Base-by-base conservation (phyloP, 30 jellyfish, hydroid and myxozoan genomes). In the Sanderia malayensis region DNA sequence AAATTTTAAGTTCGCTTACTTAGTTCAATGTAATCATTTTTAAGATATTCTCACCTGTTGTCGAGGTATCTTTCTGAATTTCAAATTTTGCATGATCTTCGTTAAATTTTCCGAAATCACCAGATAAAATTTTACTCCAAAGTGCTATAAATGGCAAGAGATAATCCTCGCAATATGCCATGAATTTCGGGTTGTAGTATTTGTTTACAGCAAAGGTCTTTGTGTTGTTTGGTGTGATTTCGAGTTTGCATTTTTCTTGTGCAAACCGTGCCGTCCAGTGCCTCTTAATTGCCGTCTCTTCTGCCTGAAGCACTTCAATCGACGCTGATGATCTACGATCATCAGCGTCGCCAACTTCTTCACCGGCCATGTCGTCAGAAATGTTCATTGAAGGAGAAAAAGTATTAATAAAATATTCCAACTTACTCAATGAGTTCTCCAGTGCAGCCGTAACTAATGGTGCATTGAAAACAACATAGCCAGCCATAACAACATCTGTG, bases 401-500 rank as follows among this genome's bases (percentile, higher is more conserved):
- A 20, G 46, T 28, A 37, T 61, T 61, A 9, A 61, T 61, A 20
- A 47, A 17, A 2, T 61, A 46, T 30, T 61, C 73, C 10, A 61
- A n/a, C 11, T 28, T 21, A 21, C 27, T 22, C 41, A 61, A n/a
- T 4, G 46, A 22, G 7, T n/a, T 6, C 10, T 23, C n/a, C 20
- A 61, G 47, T n/a, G 17, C 45, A 23, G 10, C 49, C 27, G 73
- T 61, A 17, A 61, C 73, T 15, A 20, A 61, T 30, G n/a, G 25
- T 22, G 49, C 23, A 4, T 61, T 26, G 47, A 61, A 61, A 1
- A 61, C 73, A 9, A 61, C 20, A 17, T 22, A 61, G 46, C 47
- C 73, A 4, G 73, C 53, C 8, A 0, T 3, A 17, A 17, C 78
- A 15, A 66, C 9, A 25, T 17, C 32, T 15, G 78, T 31, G 15